Percentiles rank a stretch among this genome's conserved stretches.
Evolutionary conservation across 2,888 invertebrate species (phyloP).

Genomic region (Lissocephala sabroskyi): DNA sequence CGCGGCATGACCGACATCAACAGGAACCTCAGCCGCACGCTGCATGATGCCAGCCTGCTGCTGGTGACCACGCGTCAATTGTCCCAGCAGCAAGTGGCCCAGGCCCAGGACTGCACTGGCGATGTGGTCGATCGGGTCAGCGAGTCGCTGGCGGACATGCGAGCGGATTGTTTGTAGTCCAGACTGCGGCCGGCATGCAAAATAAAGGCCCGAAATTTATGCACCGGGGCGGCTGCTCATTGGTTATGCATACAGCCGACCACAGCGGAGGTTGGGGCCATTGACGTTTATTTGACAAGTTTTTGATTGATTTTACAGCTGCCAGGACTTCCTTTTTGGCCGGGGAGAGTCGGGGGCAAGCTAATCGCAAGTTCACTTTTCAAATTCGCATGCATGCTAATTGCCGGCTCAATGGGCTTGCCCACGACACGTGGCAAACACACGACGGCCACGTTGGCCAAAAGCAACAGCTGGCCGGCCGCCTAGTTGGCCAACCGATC

Average conservation of each 20-base stretch:
- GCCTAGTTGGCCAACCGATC: conserved; percentile 33
- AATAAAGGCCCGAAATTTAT: conserved; percentile 38
- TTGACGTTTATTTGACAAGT: conserved; percentile 68
- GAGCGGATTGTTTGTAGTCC: conserved; percentile 32
- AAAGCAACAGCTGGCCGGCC: background rate
- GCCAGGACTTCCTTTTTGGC: conserved; percentile 12
- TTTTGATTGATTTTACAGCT: conserved; percentile 69
- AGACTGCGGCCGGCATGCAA: conserved; percentile 11
- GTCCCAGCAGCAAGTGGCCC: conserved; percentile 27
- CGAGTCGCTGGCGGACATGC: conserved; percentile 26
- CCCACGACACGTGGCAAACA: conserved; percentile 58
- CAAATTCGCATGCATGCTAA: conserved; percentile 36
- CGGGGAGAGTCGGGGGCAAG: background rate
- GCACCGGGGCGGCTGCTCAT: conserved; percentile 32
- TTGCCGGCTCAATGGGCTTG: conserved; percentile 36
- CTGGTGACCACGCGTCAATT: conserved; percentile 40
- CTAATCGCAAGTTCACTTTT: conserved; percentile 55
- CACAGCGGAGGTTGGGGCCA: background rate
- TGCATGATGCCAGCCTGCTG: conserved; percentile 42
- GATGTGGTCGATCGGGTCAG: conserved; percentile 31
- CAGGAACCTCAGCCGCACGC: conserved; percentile 35
- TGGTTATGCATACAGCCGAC: no score
- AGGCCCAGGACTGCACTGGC: conserved; percentile 35
- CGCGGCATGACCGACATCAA: conserved; percentile 46
- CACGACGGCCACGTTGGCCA: conserved; percentile 28